Conservation (phyloP, 2,113 vertebrate genomes). For the Cyprinodon variegatus region DNA sequence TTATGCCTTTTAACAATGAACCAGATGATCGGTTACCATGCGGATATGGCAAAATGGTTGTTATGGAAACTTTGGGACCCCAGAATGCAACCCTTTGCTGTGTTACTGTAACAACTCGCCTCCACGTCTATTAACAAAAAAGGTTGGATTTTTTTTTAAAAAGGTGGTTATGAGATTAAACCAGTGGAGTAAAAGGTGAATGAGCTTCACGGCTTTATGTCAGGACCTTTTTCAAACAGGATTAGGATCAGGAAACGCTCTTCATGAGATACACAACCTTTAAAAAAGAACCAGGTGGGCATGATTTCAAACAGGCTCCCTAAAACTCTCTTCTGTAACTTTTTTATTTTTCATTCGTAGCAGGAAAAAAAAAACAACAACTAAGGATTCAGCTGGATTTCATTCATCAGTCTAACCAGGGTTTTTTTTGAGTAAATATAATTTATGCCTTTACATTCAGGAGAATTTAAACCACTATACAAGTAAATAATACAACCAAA, state of each 20-base stretch:
- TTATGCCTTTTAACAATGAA: no score
- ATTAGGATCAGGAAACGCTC: no score
- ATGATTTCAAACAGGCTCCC: no score
- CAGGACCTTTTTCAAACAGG: no score
- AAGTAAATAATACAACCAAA: neutral
- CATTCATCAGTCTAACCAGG: constrained; percentile 25
- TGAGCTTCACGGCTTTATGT: no score
- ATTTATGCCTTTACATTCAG: neutral
- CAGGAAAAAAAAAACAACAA: no score
- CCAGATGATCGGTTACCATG: neutral
- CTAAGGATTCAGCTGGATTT: neutral
- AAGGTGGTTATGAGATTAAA: neutral
- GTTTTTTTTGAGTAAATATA: neutral
- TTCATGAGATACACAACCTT: no score
- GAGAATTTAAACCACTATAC: neutral
- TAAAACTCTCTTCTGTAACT: no score
- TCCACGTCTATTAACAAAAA: neutral
- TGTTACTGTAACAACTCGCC: no score
- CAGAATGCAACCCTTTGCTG: neutral
- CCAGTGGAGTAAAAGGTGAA: no score
- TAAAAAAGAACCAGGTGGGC: no score
- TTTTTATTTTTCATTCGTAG: no score
- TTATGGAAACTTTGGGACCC: neutral
- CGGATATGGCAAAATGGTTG: neutral
- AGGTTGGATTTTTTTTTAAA: neutral